A percentile compares a stretch with the other conserved stretches of the same genome.
These are phyloP conservation scores for Spodoptera litura DNA, from an alignment of 1,140 invertebrate genomes.

Conservation along the genomic window DNA sequence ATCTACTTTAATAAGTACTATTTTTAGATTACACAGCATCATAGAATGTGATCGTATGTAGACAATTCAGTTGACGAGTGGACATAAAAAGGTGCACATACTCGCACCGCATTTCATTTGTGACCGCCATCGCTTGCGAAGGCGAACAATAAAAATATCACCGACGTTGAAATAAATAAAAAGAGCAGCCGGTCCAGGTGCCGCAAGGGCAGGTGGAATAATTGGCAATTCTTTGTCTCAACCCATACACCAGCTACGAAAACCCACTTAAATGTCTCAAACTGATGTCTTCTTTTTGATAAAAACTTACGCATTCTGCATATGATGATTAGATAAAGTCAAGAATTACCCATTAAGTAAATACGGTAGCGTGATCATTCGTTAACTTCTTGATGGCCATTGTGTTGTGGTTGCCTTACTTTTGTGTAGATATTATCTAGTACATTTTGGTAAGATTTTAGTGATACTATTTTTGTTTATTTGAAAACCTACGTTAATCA, in stretches of 20 bases:
- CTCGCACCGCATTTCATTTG: slow-evolving; percentile 63
- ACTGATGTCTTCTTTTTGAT: slow-evolving; percentile 64
- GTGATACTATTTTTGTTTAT: not conserved
- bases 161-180: slow-evolving; percentile 83
- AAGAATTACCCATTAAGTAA: slow-evolving; percentile 17
- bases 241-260: slow-evolving; percentile 70
- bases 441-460: not conserved
- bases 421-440: slow-evolving; percentile 12
- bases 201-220: slow-evolving; percentile 83
- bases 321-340: slow-evolving; percentile 41
- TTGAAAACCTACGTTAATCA: not conserved
- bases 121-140: slow-evolving; percentile 58
- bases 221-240: slow-evolving; percentile 85
- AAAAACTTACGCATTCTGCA: slow-evolving; percentile 25
- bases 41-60: slow-evolving; percentile 42
- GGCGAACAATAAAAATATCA: slow-evolving; percentile 84
- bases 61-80: slow-evolving; percentile 42
- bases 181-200: slow-evolving; percentile 82
- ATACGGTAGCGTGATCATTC: slow-evolving; percentile 22
- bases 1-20: not conserved
- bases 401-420: not conserved
- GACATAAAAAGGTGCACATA: slow-evolving; percentile 56
- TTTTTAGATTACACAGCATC: slow-evolving; percentile 11
- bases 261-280: slow-evolving; percentile 73
- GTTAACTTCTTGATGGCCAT: slow-evolving; percentile 18